phyloP scores from a whole-genome alignment of 2,113 vertebrate genomes.

The Pachypanchax playfairii region DNA sequence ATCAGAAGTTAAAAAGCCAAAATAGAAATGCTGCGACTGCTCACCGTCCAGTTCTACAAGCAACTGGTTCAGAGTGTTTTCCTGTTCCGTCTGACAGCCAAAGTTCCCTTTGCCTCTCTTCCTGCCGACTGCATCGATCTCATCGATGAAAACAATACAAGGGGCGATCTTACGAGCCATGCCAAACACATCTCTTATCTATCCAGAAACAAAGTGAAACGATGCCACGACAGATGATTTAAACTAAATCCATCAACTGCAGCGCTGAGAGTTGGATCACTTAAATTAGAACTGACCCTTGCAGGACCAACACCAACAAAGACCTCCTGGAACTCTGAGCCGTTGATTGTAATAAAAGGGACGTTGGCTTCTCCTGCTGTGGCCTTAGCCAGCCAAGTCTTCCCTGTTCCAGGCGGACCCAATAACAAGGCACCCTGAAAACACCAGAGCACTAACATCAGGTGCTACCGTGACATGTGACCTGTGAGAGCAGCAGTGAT shows the following conservation, averaged over 20 bases:
- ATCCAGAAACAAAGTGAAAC: neutral
- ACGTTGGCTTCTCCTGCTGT: slow-evolving; percentile 95
- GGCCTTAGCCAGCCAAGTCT: slow-evolving; percentile 95
- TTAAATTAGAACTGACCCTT: slow-evolving; percentile 80
- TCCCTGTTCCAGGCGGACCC: slow-evolving; percentile 96
- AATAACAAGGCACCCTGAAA: slow-evolving; percentile 92
- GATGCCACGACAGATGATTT: neutral
- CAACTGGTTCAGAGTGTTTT: slow-evolving; percentile 96
- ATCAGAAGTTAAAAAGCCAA: neutral
- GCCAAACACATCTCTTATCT: slow-evolving; percentile 90
- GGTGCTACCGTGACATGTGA: neutral
- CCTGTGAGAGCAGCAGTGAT: neutral
- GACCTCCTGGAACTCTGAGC: slow-evolving; percentile 97
- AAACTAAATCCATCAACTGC: neutral
- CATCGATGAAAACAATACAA: slow-evolving; percentile 98
- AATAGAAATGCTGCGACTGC: neutral
- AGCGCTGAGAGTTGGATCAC: neutral
- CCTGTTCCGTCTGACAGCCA: slow-evolving; percentile 90
- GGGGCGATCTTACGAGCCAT: slow-evolving; percentile 92
- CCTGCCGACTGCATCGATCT: slow-evolving; percentile 94
- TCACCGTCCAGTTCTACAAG: slow-evolving; percentile 98
- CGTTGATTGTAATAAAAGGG: slow-evolving; percentile 94
- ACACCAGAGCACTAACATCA: neutral
- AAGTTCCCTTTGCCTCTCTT: slow-evolving; percentile 90
- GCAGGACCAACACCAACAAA: slow-evolving; percentile 96